These are phyloP conservation scores for Rhaphigaster nebulosa DNA, from an alignment of 2,888 invertebrate species.

Conservation along the genomic window DNA sequence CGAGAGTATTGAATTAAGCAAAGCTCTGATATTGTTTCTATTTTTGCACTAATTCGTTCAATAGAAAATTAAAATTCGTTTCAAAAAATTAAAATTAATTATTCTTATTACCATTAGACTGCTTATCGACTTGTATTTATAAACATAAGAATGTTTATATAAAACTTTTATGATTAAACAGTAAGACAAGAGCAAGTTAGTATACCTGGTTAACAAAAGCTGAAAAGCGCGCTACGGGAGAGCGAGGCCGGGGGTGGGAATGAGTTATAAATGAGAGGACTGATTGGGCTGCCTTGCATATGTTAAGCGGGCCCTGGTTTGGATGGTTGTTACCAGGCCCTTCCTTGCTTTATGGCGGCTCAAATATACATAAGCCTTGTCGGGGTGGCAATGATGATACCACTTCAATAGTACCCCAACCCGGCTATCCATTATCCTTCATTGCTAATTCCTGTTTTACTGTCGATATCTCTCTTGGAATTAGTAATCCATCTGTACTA, in stretches of 20 bases:
- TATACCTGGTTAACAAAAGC: neutral
- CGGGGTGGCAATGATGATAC: neutral
- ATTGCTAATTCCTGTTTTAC: neutral
- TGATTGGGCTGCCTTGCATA: neutral
- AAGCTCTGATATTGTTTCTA: too few relatives aligned
- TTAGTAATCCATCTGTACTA: neutral
- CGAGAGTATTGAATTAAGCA: too few relatives aligned
- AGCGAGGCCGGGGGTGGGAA: neutral
- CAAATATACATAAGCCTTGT: constrained; percentile 30
- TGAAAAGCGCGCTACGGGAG: neutral
- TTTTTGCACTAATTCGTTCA: too few relatives aligned
- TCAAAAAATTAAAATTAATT: too few relatives aligned
- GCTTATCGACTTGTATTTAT: neutral
- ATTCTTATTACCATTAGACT: neutral
- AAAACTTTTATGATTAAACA: too few relatives aligned
- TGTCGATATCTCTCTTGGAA: neutral
- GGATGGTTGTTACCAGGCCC: constrained; percentile 10
- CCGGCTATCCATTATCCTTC: neutral
- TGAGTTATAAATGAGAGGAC: constrained; percentile 33
- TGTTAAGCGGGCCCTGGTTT: neutral
- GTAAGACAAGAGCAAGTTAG: neutral
- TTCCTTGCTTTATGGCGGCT: constrained; percentile 7
- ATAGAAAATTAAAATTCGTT: too few relatives aligned
- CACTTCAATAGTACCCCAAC: neutral
- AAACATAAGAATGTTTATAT: too few relatives aligned